Base-by-base conservation (phyloP, 2,113 vertebrate species). In the Choloepus hoffmanni region DNA sequence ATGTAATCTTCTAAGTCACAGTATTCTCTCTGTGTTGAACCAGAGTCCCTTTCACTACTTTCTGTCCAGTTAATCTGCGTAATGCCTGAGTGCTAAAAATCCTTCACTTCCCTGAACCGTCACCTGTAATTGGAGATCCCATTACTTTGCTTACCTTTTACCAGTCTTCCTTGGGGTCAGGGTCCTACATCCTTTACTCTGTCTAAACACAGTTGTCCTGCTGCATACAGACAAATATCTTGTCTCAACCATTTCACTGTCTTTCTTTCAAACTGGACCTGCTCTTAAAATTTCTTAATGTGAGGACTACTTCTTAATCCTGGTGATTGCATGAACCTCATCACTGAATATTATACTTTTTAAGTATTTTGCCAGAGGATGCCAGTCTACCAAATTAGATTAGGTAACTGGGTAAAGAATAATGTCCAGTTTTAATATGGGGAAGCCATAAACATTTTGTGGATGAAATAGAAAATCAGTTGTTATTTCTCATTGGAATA, bases 401-500 rank as follows among this genome's bases (percentile, higher is more conserved):
- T 92, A 94, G 53, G 55, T 67, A 63, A 78, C 8, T 88, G 14
- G 28, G 9, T 68, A 89, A 74, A 73, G 19, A 87, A 43, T 88
- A 43, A 89, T 85, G 36, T 60, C 82, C 40, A 48, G 0, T 79
- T 94, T 94, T 92, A 95, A 60, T 62, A 85, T 55, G 13, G 3
- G 21, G 18, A 92, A 63, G 16, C 77, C 60, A 26, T 76, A 33
- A 88, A 55, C 26, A 72, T 72, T 91, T 88, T 93, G 26, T 85
- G 48, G 30, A n/a, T 45, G 50, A 67, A 85, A 77, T 95, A 33
- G 84, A 82, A 95, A n/a, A 40, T 92, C 14, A 92, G 7, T 53
- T 90, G 45, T 77, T 50, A 50, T 89, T 89, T 94, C 68, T 90
- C 83, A 76, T 85, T 55, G 43, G 15, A 58, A 89, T 82, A 79